Evolutionary conservation across 2,113 vertebrate genomes (phyloP), one percentile per base, ranked within the genome.

Genomic region (Ammospiza nelsoni): DNA sequence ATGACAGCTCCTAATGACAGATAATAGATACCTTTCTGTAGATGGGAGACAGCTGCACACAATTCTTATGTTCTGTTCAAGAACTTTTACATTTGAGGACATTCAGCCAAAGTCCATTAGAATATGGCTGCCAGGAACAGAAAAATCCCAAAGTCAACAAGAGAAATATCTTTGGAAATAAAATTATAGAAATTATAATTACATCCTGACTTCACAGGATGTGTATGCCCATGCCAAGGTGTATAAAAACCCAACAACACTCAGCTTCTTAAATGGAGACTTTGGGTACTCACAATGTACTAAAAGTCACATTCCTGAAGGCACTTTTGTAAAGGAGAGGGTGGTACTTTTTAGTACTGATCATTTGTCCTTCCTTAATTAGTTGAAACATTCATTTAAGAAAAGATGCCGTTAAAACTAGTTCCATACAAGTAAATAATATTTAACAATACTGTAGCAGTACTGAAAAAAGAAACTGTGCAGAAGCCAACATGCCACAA

Each of bases 381-480:
- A 84, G 20, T 82, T 15, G 49, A 84, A 87, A 88, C 33, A 71
- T 27, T 61, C 2, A 80, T 73, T 55, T 82, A 76, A 76, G 21
- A 87, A 89, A 93, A 93, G n/a, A 69, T 71, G 58, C 44, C 48
- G 48, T 46, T 72, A 84, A 91, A 95, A 95, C 28, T 48, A 89
- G 73, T 58, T 91, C 77, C 76, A 89, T 49, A 35, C 4, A 11
- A 63, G 72, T 76, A 85, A 97, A 87, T 37, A 93, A 61, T 73
- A 85, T 67, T 77, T 94, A 97, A 92, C 49, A 49, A 55, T 58
- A 82, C 7, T 41, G 41, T 67, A 95, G 85, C 46, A 93, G 77
- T 78, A 95, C 86, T 96, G 93, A 87, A 97, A 96, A 96, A 97
- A 96, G 90, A 96, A 94, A 61, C 75, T 67, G 75, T 75, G 59